Conservation (phyloP, 2,797 vertebrate species). For the Pipistrellus pipistrellus region DNA sequence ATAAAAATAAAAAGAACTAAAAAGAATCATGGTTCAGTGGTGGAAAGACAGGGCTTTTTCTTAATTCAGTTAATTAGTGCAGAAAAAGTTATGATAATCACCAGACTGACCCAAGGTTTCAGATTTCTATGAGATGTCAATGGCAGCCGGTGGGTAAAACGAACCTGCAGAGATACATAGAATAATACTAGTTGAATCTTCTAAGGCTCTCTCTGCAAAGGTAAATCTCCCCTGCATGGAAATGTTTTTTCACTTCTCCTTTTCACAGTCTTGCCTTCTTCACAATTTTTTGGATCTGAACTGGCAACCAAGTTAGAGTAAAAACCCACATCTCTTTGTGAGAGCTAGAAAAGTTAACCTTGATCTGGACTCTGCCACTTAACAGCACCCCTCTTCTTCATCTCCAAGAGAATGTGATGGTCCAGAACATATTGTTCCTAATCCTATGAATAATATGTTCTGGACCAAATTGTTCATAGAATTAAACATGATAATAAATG, state of each 20-base stretch:
- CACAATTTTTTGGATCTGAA: not conserved
- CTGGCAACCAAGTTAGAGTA: not conserved
- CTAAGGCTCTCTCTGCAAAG: not conserved
- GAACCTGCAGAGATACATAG: not conserved
- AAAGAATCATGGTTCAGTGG: not conserved
- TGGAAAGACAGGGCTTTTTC: not conserved
- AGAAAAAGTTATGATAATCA: not conserved
- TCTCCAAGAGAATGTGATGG: not conserved
- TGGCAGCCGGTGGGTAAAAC: not conserved
- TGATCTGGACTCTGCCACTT: not conserved
- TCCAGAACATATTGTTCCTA: not conserved
- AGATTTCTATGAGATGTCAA: not conserved
- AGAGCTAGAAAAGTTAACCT: not conserved
- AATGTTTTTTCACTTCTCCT: not conserved
- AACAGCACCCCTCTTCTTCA: not conserved
- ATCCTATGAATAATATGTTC: too few species aligned
- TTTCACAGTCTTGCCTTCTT: not conserved
- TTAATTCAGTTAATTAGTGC: not conserved
- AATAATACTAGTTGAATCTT: not conserved
- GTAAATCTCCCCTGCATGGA: not conserved
- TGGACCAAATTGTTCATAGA: not conserved
- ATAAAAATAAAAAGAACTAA: conserved; percentile 32
- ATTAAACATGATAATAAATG: not conserved
- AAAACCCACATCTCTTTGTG: not conserved
- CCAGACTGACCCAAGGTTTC: not conserved